Evolutionary conservation across 2,797 vertebrate genomes (phyloP), one percentile per base, ranked within the genome.

Genomic region (Bryconaethiops microstoma): DNA sequence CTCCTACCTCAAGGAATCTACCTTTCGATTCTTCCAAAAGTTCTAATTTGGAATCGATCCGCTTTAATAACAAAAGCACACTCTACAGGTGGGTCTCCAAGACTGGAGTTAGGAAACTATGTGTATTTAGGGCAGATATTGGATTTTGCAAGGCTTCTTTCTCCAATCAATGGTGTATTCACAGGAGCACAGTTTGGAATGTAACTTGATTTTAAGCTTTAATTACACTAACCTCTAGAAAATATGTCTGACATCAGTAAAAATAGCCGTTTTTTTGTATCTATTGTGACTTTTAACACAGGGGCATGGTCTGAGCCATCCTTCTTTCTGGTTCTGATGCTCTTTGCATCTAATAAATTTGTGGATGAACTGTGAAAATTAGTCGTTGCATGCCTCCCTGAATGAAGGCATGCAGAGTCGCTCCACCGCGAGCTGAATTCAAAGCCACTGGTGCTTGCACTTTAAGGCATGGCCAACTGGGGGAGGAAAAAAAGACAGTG

Each of bases 381-480:
- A 48, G 42, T 68, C 45, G 45, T 54, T 54, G 70, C 70, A 72
- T 72, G 69, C 54, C 12, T 71, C 23, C 21, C 21, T 50, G 16
- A 67, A 42, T 55, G 48, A 21, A 42, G 35, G 29, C 59, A 69
- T 69, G 52, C n/a, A 64, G n/a, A 57, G 25, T 40, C 14, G 7
- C 40, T 74, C 23, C 45, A 19, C 8, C 62, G 29, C 70, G 76
- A 55, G 55, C 35, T 19, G 48, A 25, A 57, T 79, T 76, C 77
- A 79, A 0, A 3, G 42, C 21, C 74, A 69, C 29, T 42, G 64
- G 68, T 77, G 77, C 84, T 83, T 76, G n/a, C 82, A 87, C 29
- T 68, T 82, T 74, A 80, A 80, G 89, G 92, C 92, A 92, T 93
- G 92, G 54, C 52, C 14, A 74, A 75, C 70, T 64, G n/a, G 16